Conservation (phyloP, 2,113 vertebrate genomes). For the Dasyurus viverrinus region DNA sequence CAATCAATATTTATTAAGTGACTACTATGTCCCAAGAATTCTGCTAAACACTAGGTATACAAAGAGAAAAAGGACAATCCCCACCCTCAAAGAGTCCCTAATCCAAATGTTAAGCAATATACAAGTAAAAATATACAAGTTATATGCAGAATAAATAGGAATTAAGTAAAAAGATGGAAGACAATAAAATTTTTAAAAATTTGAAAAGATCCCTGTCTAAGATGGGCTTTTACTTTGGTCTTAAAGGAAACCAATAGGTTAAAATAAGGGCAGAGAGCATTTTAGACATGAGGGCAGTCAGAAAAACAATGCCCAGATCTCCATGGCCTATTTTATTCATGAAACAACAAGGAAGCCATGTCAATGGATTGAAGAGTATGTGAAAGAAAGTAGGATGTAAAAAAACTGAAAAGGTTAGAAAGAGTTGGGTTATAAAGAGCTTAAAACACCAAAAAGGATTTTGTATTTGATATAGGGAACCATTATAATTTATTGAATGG, state of each 20-base stretch:
- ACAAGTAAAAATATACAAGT: background rate
- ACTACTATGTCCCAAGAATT: background rate
- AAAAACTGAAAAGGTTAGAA: background rate
- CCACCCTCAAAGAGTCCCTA: background rate
- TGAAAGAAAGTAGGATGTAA: background rate
- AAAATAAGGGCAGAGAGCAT: background rate
- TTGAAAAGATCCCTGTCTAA: background rate
- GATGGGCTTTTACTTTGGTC: background rate
- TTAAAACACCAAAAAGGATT: background rate
- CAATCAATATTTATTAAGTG: background rate
- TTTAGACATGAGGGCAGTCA: too few species aligned
- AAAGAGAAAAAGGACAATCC: background rate
- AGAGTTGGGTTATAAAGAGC: background rate
- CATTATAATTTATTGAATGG: background rate
- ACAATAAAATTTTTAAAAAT: background rate
- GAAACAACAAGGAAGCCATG: background rate
- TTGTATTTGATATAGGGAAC: background rate
- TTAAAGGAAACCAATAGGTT: background rate
- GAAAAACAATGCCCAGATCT: background rate
- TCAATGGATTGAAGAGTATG: background rate
- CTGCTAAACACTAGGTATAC: background rate
- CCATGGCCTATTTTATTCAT: background rate
- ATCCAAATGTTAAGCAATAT: background rate
- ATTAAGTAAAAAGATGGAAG: background rate
- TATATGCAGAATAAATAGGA: background rate